Base-by-base conservation (phyloP, 2,113 vertebrate species). In the Thunnus thynnus region DNA sequence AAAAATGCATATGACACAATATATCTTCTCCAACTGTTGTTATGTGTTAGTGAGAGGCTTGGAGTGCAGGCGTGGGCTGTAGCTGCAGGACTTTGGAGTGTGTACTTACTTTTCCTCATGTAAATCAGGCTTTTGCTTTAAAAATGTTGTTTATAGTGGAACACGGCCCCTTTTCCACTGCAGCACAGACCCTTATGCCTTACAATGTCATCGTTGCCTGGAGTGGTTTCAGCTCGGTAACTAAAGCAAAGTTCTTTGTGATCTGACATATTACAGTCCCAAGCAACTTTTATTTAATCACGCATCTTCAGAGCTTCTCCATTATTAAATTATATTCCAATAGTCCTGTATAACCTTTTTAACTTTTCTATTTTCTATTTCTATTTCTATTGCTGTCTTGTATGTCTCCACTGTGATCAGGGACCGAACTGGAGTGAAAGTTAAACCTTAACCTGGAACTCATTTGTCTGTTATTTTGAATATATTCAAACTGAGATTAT, bases 401-500 rank as follows among this genome's bases (percentile, higher is more conserved):
- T 41, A 9, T 61, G 44, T 63, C 30, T 22, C 57, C 51, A 55
- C 66, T 56, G 16, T 30, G 22, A 55, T 63, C 64, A 73, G 80
- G 86, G 86, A 92, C 60, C 58, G 44, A 61, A 44, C 55, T 18
- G 11, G 25, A 57, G 50, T 61, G 47, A 44, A 60, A 68, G 41
- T 44, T 66, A 16, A 84, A 54, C 82, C 64, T 74, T 48, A 63
- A 72, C 76, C 52, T 72, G 17, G 52, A 74, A 56, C 83, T 92
- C 79, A 91, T 93, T 94, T 93, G 92, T 68, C 47, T 93, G 71
- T 13, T 48, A 18, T 61, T 94, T 93, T 94, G 84, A 92, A 93
- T 94, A 83, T 77, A 94, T 93, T 92, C 86, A 91, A 94, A 92
- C 78, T 46, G 54, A 63, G 22, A 54, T 72, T 54, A 80, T 88